Evolutionary conservation across 2,888 invertebrate genomes (phyloP).

Genomic region (Xestia rhomboidea): DNA sequence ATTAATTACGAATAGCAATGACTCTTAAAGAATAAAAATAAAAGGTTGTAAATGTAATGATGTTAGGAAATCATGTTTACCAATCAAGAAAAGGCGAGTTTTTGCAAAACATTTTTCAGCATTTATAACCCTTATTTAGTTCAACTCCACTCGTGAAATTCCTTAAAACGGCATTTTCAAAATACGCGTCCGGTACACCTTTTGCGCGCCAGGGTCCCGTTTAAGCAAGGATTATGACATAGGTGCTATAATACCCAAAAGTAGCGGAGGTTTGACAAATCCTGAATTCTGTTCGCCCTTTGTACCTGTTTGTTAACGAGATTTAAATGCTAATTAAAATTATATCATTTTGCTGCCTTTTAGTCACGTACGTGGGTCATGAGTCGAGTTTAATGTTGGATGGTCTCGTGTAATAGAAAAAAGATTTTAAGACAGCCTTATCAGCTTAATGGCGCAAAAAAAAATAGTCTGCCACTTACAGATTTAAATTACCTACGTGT

Average conservation of each 20-base stretch:
- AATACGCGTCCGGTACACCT: constrained; percentile 37
- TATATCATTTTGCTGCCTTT: constrained; percentile 45
- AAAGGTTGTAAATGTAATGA: too few species aligned
- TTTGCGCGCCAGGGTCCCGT: constrained; percentile 36
- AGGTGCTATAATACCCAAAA: constrained; percentile 60
- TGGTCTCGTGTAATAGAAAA: constrained; percentile 8
- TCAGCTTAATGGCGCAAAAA: constrained; percentile 9
- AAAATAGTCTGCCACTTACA: neutral
- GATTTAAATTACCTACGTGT: neutral
- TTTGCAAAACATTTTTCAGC: neutral
- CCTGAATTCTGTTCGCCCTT: constrained; percentile 53
- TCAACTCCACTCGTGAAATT: neutral
- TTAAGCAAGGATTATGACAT: constrained; percentile 62
- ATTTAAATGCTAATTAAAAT: constrained; percentile 60
- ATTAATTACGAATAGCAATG: neutral
- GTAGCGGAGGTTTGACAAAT: constrained; percentile 63
- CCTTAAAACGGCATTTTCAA: constrained; percentile 6
- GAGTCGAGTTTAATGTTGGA: constrained; percentile 30
- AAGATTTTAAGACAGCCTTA: constrained; percentile 1
- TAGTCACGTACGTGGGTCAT: constrained; percentile 40
- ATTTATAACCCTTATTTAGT: neutral
- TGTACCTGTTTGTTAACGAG: constrained; percentile 57
- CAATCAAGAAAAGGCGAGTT: neutral
- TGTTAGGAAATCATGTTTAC: neutral
- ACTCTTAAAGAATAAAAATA: too few species aligned